Evolutionary conservation across 2,797 vertebrate species (phyloP), one percentile per base, ranked within the genome.

Genomic region (Myotis planiceps): DNA sequence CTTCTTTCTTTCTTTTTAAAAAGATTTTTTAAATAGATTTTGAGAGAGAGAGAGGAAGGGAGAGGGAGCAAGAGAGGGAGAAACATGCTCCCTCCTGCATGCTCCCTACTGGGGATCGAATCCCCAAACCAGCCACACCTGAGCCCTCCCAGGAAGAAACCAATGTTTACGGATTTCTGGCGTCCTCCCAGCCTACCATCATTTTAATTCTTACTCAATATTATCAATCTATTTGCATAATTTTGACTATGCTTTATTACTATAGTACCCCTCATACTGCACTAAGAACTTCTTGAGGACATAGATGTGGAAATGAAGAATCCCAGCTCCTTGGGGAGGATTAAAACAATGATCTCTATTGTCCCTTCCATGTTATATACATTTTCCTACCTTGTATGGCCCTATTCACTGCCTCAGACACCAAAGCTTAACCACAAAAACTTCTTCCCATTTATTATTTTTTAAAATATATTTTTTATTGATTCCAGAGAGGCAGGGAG

Each of bases 241-340:
- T 58, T 55, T 34, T 34, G 37, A 69, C n/a, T 53, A 49, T 9
- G 15, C 6, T 68, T 49, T 85, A 63, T 68, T 37, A 55, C 47
- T 63, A 27, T 47, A 74, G 45, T 29, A 76, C 45, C 53, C 74
- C 13, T 27, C 51, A 81, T 5, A 69, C 23, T 78, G 68, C 49
- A 83, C 25, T 45, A n/a, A 37, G 49, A 86, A 47, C 27, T 83
- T 90, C 65, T 84, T 87, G 27, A 93, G 34, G 78, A 92, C 81
- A 78, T 0, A 45, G 63, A 86, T 21, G 4, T 63, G 42, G 74
- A 51, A 84, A 42, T 29, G 16, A 66, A 71, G 45, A 47, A 80
- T 16, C 23, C 27, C 74, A 80, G 68, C 27, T 76, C 51, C 29
- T 14, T 23, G 51, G n/a, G 14, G 16, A 89, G n/a, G 76, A 65